These are phyloP conservation scores for Rosalia funebris DNA, from an alignment of 2,888 invertebrate genomes.

Conservation along the genomic window DNA sequence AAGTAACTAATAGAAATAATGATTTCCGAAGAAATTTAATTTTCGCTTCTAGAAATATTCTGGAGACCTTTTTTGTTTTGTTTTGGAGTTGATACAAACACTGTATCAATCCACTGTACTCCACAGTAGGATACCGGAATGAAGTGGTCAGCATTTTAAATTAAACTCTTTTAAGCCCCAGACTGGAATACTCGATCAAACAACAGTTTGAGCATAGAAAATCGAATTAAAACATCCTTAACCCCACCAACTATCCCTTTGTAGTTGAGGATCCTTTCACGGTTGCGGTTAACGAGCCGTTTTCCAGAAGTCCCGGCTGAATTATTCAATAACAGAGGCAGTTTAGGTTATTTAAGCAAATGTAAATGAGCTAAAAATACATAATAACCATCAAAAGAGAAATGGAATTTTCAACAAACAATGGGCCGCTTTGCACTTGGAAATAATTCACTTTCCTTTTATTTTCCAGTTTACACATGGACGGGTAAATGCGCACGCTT, in stretches of 20 bases:
- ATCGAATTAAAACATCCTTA: no score
- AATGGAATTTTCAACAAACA: slow-evolving; percentile 19
- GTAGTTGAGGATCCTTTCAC: not conserved
- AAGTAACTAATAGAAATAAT: no score
- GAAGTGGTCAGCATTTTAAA: no score
- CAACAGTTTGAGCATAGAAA: no score
- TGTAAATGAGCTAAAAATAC: slow-evolving; percentile 17
- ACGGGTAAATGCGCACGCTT: slow-evolving; percentile 13
- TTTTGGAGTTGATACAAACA: no score
- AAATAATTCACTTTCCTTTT: slow-evolving; percentile 21
- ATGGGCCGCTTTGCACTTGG: slow-evolving; percentile 11
- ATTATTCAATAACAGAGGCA: slow-evolving; percentile 9
- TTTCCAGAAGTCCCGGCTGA: not conserved
- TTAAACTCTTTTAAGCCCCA: no score
- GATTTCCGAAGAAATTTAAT: no score
- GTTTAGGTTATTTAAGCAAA: slow-evolving; percentile 13
- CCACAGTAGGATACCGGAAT: no score
- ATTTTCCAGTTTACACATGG: slow-evolving; percentile 15
- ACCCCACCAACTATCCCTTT: not conserved
- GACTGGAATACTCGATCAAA: no score
- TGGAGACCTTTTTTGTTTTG: no score
- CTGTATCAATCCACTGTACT: no score
- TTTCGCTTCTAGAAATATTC: no score
- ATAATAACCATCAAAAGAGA: slow-evolving; percentile 21
- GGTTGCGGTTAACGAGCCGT: not conserved